Conservation (phyloP, 2,888 invertebrate species). For the Callyntrura sp. region DNA sequence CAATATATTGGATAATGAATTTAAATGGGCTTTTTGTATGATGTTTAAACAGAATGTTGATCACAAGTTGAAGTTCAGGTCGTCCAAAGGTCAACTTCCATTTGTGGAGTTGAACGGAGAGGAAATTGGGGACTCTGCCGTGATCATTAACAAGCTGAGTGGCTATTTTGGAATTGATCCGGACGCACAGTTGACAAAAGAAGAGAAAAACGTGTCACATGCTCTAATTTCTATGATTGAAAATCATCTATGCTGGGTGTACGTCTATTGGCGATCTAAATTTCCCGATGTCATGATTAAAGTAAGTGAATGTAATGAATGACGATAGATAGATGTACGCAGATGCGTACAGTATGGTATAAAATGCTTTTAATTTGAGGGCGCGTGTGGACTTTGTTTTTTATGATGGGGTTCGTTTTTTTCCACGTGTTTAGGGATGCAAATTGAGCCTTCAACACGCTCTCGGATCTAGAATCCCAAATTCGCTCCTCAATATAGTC, state of each 20-base stretch:
- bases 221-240: constrained; percentile 98
- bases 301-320: constrained; percentile 71
- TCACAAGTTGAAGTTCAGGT: constrained; percentile 96
- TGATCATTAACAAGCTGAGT: constrained; percentile 95
- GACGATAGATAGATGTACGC: background rate
- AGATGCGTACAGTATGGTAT: constrained; percentile 3
- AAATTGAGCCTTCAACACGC: constrained; percentile 96
- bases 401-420: background rate
- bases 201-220: constrained; percentile 95
- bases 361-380: too few relatives aligned
- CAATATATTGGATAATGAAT: constrained; percentile 1
- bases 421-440: constrained; percentile 89
- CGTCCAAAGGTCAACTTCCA: constrained; percentile 97
- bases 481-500: constrained; percentile 94
- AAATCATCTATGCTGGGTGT: constrained; percentile 95
- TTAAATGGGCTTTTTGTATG: background rate
- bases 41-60: constrained; percentile 91
- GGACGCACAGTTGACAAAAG: constrained; percentile 92
- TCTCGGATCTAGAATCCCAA: constrained; percentile 94
- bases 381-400: background rate
- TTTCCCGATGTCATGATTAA: constrained; percentile 95
- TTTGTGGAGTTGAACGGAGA: constrained; percentile 98
- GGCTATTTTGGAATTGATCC: constrained; percentile 93
- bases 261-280: constrained; percentile 96
- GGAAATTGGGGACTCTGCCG: constrained; percentile 96